These are phyloP conservation scores for Brachypalpus laphriformis DNA, from an alignment of 2,888 invertebrate genomes.

Conservation along the genomic window DNA sequence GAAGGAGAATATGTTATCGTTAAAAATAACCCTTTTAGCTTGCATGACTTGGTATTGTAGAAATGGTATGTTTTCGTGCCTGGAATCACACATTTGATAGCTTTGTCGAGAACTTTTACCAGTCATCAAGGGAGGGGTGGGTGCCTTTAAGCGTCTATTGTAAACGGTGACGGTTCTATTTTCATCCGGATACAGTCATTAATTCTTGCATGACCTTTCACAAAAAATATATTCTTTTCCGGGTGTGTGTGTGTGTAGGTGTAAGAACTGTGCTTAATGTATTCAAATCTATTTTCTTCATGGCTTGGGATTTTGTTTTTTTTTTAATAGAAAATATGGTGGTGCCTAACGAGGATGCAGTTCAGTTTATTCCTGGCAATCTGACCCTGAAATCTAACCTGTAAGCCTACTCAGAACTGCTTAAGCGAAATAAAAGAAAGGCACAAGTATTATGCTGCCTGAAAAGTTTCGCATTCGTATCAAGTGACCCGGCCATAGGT, in stretches of 20 bases:
- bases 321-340: slow-evolving; percentile 23
- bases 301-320: neutral
- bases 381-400: slow-evolving; percentile 63
- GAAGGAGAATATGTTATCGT: slow-evolving; percentile 15
- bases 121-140: slow-evolving; percentile 49
- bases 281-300: slow-evolving; percentile 47
- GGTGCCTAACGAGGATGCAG: slow-evolving; percentile 30
- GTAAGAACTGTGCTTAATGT: slow-evolving; percentile 33
- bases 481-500: slow-evolving; percentile 59
- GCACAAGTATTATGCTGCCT: slow-evolving; percentile 7
- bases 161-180: slow-evolving; percentile 68
- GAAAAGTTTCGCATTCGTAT: slow-evolving; percentile 45
- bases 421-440: neutral
- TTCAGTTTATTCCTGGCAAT: slow-evolving; percentile 43
- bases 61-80: slow-evolving; percentile 62
- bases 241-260: slow-evolving; percentile 15
- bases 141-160: slow-evolving; percentile 11
- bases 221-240: slow-evolving; percentile 20
- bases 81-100: slow-evolving; percentile 63
- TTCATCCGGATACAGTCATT: slow-evolving; percentile 67
- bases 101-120: slow-evolving; percentile 46
- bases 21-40: slow-evolving; percentile 61
- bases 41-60: slow-evolving; percentile 62
- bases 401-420: slow-evolving; percentile 56
- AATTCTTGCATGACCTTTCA: slow-evolving; percentile 70